These are phyloP conservation scores for Clusia tigrina DNA, from an alignment of 2,888 invertebrate genomes.

Conservation along the genomic window DNA sequence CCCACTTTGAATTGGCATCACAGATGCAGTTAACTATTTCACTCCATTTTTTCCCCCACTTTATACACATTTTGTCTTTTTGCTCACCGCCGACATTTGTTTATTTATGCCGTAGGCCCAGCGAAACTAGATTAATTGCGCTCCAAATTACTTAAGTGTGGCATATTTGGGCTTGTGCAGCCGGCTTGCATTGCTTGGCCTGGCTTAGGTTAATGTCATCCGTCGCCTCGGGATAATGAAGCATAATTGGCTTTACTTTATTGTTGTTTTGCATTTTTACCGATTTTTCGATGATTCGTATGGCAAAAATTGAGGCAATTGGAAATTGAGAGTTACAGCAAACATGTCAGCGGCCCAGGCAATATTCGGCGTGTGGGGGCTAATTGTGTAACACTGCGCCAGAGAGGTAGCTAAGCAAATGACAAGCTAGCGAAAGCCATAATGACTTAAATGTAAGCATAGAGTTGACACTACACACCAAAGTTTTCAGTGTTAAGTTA, in stretches of 20 bases:
- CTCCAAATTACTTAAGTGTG: slow-evolving; percentile 12
- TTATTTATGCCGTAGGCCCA: slow-evolving; percentile 34
- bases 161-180: not conserved
- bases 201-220: slow-evolving; percentile 54
- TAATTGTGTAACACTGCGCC: too few relatives aligned
- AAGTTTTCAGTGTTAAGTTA: too few relatives aligned
- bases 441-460: too few relatives aligned
- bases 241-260: not conserved
- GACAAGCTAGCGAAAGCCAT: too few relatives aligned
- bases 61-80: not conserved
- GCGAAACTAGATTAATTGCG: slow-evolving; percentile 38
- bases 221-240: slow-evolving; percentile 40
- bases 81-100: slow-evolving; percentile 18
- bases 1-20: not conserved
- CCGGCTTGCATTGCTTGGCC: not conserved
- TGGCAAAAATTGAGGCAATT: not conserved
- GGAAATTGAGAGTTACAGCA: not conserved
- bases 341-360: too few relatives aligned
- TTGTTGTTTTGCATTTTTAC: not conserved
- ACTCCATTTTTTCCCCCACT: too few relatives aligned
- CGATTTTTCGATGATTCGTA: not conserved
- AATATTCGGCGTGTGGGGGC: too few relatives aligned
- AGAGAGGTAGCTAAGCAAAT: too few relatives aligned
- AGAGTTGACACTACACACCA: too few relatives aligned
- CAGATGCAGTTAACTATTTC: not conserved